phyloP scores from a whole-genome alignment of 2,797 vertebrate genomes.

The Acanthurus leucopareius region DNA sequence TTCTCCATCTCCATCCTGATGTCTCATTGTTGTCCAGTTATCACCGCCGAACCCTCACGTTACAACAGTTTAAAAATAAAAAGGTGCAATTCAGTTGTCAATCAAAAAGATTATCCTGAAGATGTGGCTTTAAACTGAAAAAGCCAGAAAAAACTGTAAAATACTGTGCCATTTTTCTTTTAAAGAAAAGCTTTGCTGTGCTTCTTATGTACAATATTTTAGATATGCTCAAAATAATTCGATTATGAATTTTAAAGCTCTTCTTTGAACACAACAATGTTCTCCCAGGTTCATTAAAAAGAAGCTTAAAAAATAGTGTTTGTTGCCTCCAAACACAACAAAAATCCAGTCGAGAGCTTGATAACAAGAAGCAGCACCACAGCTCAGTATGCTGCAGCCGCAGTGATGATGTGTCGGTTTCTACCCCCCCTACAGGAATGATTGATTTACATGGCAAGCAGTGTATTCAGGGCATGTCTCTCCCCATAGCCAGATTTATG shows the following conservation, averaged over 20 bases:
- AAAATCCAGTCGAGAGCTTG: not conserved
- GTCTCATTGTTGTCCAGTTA: no score
- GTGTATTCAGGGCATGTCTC: conserved; percentile 69
- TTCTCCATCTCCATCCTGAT: no score
- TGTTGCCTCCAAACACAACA: not conserved
- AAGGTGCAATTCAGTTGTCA: no score
- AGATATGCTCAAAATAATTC: not conserved
- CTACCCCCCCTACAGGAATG: conserved; percentile 44
- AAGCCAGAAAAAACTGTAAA: no score
- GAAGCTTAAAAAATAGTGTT: not conserved
- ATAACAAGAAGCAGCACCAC: not conserved
- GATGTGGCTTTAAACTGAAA: no score
- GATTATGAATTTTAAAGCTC: not conserved
- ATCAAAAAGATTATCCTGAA: no score
- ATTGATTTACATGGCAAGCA: conserved; percentile 76
- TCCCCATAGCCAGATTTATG: conserved; percentile 60
- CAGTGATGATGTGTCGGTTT: conserved; percentile 37
- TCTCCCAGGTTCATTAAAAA: not conserved
- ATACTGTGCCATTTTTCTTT: no score
- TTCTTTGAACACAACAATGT: not conserved
- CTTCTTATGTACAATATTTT: no score
- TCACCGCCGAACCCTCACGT: no score
- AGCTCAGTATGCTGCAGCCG: conserved; percentile 51
- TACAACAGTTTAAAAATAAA: no score
- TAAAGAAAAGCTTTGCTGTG: no score